Percentiles rank a stretch among this genome's conserved stretches.
These are phyloP conservation scores for Drosophila anceps DNA, from an alignment of 2,888 invertebrate genomes.

Conservation along the genomic window DNA sequence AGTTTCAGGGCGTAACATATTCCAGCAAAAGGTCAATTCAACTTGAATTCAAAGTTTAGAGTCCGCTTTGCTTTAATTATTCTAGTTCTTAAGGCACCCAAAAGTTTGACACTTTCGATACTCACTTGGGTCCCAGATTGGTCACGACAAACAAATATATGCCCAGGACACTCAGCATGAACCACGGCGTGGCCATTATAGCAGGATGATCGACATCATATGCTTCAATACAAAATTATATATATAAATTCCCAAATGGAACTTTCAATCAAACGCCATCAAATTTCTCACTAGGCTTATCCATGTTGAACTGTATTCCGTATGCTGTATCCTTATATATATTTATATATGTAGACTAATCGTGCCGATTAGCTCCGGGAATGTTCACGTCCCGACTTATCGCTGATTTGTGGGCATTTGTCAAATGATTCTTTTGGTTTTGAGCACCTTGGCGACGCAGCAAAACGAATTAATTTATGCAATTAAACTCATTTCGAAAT, in stretches of 20 bases:
- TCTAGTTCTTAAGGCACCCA: not conserved
- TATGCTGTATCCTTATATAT: slow-evolving; percentile 2
- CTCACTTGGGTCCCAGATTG: slow-evolving; percentile 69
- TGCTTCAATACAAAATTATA: slow-evolving; percentile 3
- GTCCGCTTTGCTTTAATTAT: slow-evolving; percentile 16
- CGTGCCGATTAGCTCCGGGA: not conserved
- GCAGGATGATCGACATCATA: slow-evolving; percentile 48
- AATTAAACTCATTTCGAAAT: slow-evolving; percentile 22
- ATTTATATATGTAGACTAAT: not conserved
- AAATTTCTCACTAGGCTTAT: slow-evolving; percentile 22
- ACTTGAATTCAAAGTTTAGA: slow-evolving; percentile 35
- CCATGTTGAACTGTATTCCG: slow-evolving; percentile 36
- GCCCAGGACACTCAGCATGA: slow-evolving; percentile 60
- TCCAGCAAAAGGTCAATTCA: slow-evolving; percentile 14
- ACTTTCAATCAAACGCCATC: not conserved
- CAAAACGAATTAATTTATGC: slow-evolving; percentile 41
- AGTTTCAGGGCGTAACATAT: not conserved
- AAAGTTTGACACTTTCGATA: slow-evolving; percentile 4
- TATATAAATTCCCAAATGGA: not conserved
- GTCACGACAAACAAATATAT: slow-evolving; percentile 74
- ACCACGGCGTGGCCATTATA: slow-evolving; percentile 54
- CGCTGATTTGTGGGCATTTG: slow-evolving; percentile 43
- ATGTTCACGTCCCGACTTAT: slow-evolving; percentile 38
- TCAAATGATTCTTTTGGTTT: slow-evolving; percentile 21
- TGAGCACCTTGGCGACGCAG: slow-evolving; percentile 22